Conservation (phyloP, 2,113 vertebrate genomes). For the Limnothrissa miodon region DNA sequence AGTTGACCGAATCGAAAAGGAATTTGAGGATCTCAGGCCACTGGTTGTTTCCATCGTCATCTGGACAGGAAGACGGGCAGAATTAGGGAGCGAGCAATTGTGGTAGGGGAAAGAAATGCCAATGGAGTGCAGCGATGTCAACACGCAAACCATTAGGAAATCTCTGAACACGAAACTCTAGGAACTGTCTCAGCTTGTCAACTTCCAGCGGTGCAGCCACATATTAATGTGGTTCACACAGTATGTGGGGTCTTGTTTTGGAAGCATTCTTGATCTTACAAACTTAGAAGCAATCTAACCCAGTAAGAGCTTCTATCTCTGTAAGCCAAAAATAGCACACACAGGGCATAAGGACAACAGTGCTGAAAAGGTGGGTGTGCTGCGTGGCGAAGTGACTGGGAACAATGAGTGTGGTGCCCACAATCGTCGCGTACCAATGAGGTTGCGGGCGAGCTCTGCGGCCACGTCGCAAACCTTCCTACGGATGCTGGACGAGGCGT, state of each 20-base stretch:
- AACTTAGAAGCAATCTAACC: not conserved
- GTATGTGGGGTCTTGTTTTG: not conserved
- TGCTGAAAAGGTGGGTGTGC: too few relatives aligned
- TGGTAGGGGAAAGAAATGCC: not conserved
- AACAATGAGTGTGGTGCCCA: too few relatives aligned
- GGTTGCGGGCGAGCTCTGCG: slow-evolving; percentile 91
- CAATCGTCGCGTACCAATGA: slow-evolving; percentile 77
- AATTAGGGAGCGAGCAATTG: not conserved
- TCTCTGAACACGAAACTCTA: not conserved
- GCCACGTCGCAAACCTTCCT: slow-evolving; percentile 96
- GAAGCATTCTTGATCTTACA: not conserved
- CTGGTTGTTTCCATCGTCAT: slow-evolving; percentile 96
- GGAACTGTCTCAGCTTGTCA: not conserved
- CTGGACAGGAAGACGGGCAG: slow-evolving; percentile 60
- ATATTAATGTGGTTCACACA: not conserved
- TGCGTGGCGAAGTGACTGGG: too few relatives aligned
- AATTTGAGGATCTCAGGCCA: slow-evolving; percentile 98
- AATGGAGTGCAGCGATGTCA: not conserved
- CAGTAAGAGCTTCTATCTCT: not conserved
- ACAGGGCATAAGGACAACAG: not conserved
- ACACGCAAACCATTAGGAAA: not conserved
- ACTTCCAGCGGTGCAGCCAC: not conserved
- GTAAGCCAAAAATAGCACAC: not conserved
- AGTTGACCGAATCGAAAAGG: slow-evolving; percentile 95
- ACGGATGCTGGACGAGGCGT: slow-evolving; percentile 85